phyloP scores from a whole-genome alignment of 2,888 invertebrate genomes.

The Meganola albula region DNA sequence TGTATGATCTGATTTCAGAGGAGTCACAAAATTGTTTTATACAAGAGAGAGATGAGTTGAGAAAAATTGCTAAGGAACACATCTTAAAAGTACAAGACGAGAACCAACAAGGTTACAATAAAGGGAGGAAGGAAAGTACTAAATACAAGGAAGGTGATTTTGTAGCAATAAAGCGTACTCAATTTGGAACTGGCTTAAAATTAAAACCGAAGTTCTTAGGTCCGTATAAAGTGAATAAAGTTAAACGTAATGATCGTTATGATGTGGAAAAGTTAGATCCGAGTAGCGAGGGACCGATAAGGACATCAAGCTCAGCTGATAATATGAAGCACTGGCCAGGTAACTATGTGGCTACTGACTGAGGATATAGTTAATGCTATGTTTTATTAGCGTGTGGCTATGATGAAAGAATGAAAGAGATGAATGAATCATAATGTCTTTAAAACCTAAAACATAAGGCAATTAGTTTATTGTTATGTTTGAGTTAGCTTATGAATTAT shows the following conservation, averaged over 20 bases:
- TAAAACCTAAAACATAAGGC: too few relatives aligned
- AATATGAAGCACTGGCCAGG: conserved; percentile 1
- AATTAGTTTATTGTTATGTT: too few relatives aligned
- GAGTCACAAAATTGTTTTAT: neutral
- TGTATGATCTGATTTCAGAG: neutral
- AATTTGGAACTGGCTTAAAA: neutral
- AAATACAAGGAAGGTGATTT: neutral
- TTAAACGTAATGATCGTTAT: conserved; percentile 1
- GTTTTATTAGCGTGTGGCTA: too few relatives aligned
- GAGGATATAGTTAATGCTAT: too few relatives aligned
- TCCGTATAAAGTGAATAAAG: neutral
- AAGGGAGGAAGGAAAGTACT: neutral
- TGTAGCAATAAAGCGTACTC: neutral
- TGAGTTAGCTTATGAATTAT: too few relatives aligned
- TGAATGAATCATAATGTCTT: too few relatives aligned
- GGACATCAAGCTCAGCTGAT: neutral
- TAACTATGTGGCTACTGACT: too few relatives aligned
- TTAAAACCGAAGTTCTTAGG: conserved; percentile 2
- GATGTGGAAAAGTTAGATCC: conserved; percentile 1
- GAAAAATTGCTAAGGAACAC: neutral
- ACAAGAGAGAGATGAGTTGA: neutral
- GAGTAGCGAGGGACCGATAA: neutral
- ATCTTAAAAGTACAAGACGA: neutral
- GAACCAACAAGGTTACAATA: neutral
- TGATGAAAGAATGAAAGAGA: too few relatives aligned